Conservation (phyloP, 2,797 vertebrate genomes). For the Fundulus diaphanus region DNA sequence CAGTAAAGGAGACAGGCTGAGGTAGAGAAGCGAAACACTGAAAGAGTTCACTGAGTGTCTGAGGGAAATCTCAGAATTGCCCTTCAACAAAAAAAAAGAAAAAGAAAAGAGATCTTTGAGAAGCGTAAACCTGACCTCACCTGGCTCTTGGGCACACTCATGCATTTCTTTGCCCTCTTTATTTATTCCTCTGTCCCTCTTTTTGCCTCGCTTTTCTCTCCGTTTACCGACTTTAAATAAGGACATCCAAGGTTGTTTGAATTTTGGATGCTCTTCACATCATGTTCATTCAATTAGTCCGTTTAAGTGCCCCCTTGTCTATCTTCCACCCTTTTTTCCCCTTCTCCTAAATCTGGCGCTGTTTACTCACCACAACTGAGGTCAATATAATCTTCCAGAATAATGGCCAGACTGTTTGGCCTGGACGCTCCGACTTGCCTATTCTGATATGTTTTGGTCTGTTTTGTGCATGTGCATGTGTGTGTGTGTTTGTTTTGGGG, state of each 20-base stretch:
- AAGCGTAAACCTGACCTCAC: conserved; percentile 35
- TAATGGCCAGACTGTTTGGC: conserved; percentile 52
- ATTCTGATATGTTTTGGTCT: conserved; percentile 35
- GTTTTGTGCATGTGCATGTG: background rate
- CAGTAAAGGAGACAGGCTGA: conserved; percentile 63
- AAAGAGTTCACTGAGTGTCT: conserved; percentile 65
- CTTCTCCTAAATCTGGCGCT: conserved; percentile 27
- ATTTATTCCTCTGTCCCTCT: conserved; percentile 16
- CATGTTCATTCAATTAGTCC: conserved; percentile 71
- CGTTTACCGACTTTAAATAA: conserved; percentile 34
- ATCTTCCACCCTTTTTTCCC: conserved; percentile 15
- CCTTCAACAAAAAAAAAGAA: conserved; percentile 56
- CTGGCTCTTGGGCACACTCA: conserved; percentile 16
- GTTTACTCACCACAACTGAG: conserved; percentile 65
- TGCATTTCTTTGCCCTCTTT: conserved; percentile 15
- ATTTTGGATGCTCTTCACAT: conserved; percentile 65
- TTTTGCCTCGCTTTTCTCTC: conserved; percentile 20
- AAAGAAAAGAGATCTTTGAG: conserved; percentile 10
- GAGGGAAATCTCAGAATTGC: conserved; percentile 67
- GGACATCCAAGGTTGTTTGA: conserved; percentile 67
- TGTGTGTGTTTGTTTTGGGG: background rate
- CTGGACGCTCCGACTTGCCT: conserved; percentile 42
- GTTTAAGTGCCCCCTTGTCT: conserved; percentile 45
- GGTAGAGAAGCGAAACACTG: conserved; percentile 59
- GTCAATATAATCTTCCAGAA: conserved; percentile 68